Conservation (phyloP, 2,797 vertebrate species). For the Falco concolor region DNA sequence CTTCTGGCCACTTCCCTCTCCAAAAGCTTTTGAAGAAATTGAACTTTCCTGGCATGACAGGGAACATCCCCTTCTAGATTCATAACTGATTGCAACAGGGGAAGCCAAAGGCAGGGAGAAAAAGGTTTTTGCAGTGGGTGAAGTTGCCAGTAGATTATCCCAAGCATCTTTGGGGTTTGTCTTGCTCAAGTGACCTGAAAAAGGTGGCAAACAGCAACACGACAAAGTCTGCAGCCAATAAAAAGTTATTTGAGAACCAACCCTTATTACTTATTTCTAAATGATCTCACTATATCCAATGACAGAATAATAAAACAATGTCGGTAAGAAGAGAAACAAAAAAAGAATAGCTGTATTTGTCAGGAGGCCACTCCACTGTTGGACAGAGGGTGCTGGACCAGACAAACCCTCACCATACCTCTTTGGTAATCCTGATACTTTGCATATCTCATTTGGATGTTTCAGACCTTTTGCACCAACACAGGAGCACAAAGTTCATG, state of each 20-base stretch:
- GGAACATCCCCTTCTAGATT: neutral
- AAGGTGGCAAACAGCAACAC: neutral
- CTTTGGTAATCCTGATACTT: neutral
- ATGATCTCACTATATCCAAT: neutral
- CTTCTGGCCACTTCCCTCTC: neutral
- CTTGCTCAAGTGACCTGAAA: neutral
- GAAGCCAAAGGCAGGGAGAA: neutral
- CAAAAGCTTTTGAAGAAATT: neutral
- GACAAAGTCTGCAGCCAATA: neutral
- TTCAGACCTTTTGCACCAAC: neutral
- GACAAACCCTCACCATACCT: neutral
- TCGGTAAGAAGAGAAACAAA: neutral
- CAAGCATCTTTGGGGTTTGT: neutral
- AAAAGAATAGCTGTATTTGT: neutral
- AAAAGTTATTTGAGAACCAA: neutral
- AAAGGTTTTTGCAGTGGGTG: neutral
- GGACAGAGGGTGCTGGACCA: neutral
- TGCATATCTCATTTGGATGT: neutral
- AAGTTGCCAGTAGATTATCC: neutral
- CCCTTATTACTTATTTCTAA: neutral
- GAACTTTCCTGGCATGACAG: rapidly evolving
- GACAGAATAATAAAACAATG: neutral
- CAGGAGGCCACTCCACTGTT: neutral
- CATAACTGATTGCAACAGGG: neutral
- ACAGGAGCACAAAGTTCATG: neutral